phyloP scores from a whole-genome alignment of 2,113 vertebrate species.

The Merops nubicus region DNA sequence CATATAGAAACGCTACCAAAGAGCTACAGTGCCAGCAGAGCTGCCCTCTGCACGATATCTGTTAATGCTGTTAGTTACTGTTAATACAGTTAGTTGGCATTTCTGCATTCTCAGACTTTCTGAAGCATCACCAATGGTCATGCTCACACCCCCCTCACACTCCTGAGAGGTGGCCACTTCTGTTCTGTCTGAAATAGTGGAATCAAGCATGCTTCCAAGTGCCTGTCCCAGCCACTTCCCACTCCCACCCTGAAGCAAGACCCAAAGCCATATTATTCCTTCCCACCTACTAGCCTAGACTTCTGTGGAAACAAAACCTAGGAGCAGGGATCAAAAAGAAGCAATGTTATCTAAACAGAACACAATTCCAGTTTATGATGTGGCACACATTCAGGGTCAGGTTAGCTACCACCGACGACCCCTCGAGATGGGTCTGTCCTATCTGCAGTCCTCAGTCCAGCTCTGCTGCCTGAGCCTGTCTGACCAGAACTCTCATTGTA shows the following conservation, averaged over 20 bases:
- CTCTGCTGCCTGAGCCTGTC: neutral
- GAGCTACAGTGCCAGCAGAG: neutral
- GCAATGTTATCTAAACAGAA: neutral
- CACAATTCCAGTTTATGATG: neutral
- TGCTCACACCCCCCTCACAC: neutral
- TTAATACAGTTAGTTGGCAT: neutral
- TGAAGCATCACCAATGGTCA: neutral
- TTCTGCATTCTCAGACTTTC: neutral
- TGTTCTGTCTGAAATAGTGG: neutral
- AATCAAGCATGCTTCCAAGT: neutral
- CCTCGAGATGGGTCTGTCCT: neutral
- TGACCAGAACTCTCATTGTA: neutral
- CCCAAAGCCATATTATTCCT: neutral
- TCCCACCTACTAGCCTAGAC: neutral
- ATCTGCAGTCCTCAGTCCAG: neutral
- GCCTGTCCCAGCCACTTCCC: neutral
- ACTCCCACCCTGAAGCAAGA: neutral
- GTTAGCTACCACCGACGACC: neutral
- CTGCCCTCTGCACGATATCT: neutral
- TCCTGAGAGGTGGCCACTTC: neutral
- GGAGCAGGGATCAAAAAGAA: neutral
- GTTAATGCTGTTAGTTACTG: no score
- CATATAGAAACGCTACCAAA: neutral
- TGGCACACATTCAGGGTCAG: neutral
- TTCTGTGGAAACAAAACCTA: neutral